Evolutionary conservation across 2,888 invertebrate species (phyloP), one percentile per base, ranked within the genome.

Genomic region (Drosophila imparisetae): DNA sequence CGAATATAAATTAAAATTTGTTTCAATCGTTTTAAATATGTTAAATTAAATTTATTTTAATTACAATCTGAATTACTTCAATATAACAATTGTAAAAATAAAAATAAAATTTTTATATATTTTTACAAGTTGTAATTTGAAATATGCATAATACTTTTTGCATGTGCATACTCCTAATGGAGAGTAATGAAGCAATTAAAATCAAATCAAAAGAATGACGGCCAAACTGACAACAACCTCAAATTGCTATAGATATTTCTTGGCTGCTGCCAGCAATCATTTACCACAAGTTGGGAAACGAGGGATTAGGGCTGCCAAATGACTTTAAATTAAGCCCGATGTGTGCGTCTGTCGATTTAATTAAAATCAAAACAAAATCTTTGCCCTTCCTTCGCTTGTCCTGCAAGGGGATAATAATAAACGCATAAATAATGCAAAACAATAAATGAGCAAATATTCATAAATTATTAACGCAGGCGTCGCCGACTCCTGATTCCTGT

Each of bases 391-490:
- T 29, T 40, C 24, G 21, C 32, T 21, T 34, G 53, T 42, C 21
- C 18, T 24, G 52, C 54, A 48, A 64, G 54, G 65, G 78, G 78
- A 86, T 80, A 86, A 89, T 90, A 83, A 90, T 86, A 87, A 90
- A 85, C 75, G 80, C 82, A 86, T 86, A 78, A 86, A 90, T 90
- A 81, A 82, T 87, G 78, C 81, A 87, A 87, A 90, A 89, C 87
- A 90, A 88, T 91, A 89, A 91, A 89, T 89, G 90, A 81, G 72
- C 83, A 90, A 90, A 81, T 80, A 90, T 90, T 89, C 90, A 90
- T 89, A 90, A 90, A 83, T 89, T 91, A 89, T 89, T 90, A 83
- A 81, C 67, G 68, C 71, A 54, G 69, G 65, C 86, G 86, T 68
- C 80, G 83, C 66, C 80, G 60, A 66, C 61, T 75, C 45, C 55